Conservation (phyloP, 2,797 vertebrate species). For the Chromis chromis region DNA sequence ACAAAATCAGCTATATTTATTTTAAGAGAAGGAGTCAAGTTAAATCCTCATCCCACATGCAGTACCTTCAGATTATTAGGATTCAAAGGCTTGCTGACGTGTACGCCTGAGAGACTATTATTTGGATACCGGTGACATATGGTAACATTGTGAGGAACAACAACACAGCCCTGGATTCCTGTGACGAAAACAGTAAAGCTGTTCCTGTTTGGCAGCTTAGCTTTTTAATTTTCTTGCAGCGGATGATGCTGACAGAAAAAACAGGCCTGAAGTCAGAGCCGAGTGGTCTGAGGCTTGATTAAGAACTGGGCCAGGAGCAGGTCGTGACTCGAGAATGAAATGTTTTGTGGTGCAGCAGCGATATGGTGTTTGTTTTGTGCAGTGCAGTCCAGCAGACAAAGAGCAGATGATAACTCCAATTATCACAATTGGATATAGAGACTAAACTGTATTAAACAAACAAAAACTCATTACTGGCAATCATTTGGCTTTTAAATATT, state of each 20-base stretch:
- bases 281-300: conserved; percentile 8
- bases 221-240: conserved; percentile 12
- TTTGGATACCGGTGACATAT: not conserved
- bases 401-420: too few relatives aligned
- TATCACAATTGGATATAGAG: too few relatives aligned
- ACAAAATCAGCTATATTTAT: not conserved
- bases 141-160: not conserved
- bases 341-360: not conserved
- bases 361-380: not conserved
- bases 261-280: not conserved
- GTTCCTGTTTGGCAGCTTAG: conserved; percentile 6
- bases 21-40: not conserved
- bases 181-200: not conserved
- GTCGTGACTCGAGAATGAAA: not conserved
- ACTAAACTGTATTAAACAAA: too few relatives aligned
- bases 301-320: not conserved
- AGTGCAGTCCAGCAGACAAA: not conserved
- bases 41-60: not conserved
- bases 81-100: not conserved
- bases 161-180: not conserved
- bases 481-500: too few relatives aligned
- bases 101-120: not conserved
- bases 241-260: not conserved
- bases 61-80: not conserved
- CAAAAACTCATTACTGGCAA: too few relatives aligned